Base-by-base conservation (phyloP, 2,888 invertebrate genomes). In the Notocelia uddmanniana region DNA sequence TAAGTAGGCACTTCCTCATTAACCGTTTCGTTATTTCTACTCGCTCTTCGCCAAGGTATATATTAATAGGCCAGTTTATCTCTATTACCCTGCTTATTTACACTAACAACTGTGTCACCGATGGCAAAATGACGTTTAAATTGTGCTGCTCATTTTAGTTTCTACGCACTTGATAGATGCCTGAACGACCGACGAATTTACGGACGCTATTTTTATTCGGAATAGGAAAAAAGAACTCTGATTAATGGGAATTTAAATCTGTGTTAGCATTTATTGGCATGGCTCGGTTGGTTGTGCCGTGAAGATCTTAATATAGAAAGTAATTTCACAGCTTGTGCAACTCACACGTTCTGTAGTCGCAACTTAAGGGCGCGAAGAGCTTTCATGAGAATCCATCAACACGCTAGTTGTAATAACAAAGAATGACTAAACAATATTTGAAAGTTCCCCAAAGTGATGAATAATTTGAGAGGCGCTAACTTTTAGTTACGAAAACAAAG, bases 1-100 rank as follows among this genome's bases (percentile, higher is more conserved):
- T 90, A 93, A 93, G 92, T 91, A 92, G 89, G 77, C 79, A 90
- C 91, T 90, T 93, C 93, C 93, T 93, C 89, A 93, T 93, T 92
- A 93, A 86, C 78, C 76, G 85, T 85, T 91, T 89, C 86, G 85
- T 90, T 91, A 90, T 87, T 89, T 83, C 86, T 86, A 86, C 76
- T 81, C 81, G 85, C 86, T 89, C 84, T 85, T 80, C 80, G 73
- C 76, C 72, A 76, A 81, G 81, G 79, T 82, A 86, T 84, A 83
- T 87, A 88, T 87, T 85, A 89, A 87, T 86, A 84, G 84, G 80
- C 77, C 80, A 80, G 81, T 87, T 89, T 85, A 83, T 88, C 83
- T 86, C 82, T 86, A 74, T 74, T 73, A 73, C 69, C 50, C 70
- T 59, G 66, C 67, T 71, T 74, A 68, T 72, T 72, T 72, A 72